Base-by-base conservation (phyloP, 1,140 invertebrate species). In the Mya arenaria region DNA sequence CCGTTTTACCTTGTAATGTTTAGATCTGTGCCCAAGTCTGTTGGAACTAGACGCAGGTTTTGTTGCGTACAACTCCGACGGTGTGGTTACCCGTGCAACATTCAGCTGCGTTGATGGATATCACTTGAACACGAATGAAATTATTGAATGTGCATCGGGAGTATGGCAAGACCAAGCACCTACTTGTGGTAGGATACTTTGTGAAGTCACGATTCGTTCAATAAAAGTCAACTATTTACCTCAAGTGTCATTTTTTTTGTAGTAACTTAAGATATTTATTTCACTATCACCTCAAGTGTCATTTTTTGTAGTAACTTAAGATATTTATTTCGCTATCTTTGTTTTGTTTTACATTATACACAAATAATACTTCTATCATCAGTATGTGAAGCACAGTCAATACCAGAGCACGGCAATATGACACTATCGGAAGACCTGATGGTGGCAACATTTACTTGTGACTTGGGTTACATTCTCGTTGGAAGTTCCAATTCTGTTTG, bases 21-120 rank as follows among this genome's bases (percentile, higher is more conserved):
- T n/a, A n/a, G n/a, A n/a, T n/a, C n/a, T n/a, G n/a, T 75, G 72
- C 48, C 30, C 56, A 37, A 4, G 15, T 3, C 36, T 75, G 15
- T 8, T 0, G 5, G 13, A 37, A 23, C 23, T 58, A 19, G 39
- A 58, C 19, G 52, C 39, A n/a, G 60, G 75, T 23, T 8, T 25
- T 4, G 32, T 79, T 10, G 23, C 19, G 3, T 25, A 66, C 17
- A 23, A n/a, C 48, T 68, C 63, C 34, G 30, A 79, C 37, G 75
- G 75, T 23, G 37, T 19, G 25, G 48, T 68, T 6, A 68, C 75
- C 15, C 10, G 4, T 32, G 73, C 73, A 6, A 41, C 39, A 52
- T 77, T 77, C 37, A 41, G 17, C 13, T 77, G 73, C 65, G 41
- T 63, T 34, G n/a, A 44, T 19, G 60, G 56, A 19, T 65, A 77